Evolutionary conservation across 53 echinoderm and acorn worm genomes (phyloP).

Genomic region (Luidia sarsii): DNA sequence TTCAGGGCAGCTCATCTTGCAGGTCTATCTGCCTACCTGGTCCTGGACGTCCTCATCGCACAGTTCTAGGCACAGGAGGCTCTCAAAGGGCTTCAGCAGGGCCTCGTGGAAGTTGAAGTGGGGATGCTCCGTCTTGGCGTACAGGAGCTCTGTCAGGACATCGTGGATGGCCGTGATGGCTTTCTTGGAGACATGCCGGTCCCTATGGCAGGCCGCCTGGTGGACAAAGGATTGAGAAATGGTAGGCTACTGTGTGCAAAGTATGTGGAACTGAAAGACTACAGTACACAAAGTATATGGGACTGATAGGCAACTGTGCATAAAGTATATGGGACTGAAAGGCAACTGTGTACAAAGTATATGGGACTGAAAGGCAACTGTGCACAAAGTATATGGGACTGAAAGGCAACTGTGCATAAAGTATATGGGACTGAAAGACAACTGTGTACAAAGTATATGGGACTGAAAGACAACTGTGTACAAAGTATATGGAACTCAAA

Average conservation of each 20-base stretch:
- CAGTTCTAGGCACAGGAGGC: conserved; percentile 91
- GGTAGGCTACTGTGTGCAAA: too few relatives aligned
- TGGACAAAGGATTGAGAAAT: not conserved
- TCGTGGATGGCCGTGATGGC: conserved; percentile 94
- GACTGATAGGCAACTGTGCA: not conserved
- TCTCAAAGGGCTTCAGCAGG: conserved; percentile 98
- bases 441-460: too few relatives aligned
- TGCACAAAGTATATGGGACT: too few relatives aligned
- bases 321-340: too few relatives aligned
- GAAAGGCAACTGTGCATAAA: not conserved
- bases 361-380: not conserved
- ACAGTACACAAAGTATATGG: not conserved
- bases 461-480: too few relatives aligned
- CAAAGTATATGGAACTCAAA: not conserved
- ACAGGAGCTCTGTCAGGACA: conserved; percentile 88
- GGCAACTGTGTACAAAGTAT: not conserved
- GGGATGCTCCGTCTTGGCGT: conserved; percentile 75
- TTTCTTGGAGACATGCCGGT: conserved; percentile 96
- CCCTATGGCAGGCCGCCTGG: conserved; percentile 97
- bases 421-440: not conserved
- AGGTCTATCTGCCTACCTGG: conserved; percentile 70
- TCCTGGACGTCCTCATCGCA: conserved; percentile 99
- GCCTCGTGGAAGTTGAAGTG: conserved; percentile 99
- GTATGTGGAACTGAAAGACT: too few relatives aligned
- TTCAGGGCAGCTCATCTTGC: too few relatives aligned